Percentiles rank a stretch among this genome's conserved stretches.
phyloP scores from a whole-genome alignment of 1,140 invertebrate genomes.

The Elysia chlorotica region DNA sequence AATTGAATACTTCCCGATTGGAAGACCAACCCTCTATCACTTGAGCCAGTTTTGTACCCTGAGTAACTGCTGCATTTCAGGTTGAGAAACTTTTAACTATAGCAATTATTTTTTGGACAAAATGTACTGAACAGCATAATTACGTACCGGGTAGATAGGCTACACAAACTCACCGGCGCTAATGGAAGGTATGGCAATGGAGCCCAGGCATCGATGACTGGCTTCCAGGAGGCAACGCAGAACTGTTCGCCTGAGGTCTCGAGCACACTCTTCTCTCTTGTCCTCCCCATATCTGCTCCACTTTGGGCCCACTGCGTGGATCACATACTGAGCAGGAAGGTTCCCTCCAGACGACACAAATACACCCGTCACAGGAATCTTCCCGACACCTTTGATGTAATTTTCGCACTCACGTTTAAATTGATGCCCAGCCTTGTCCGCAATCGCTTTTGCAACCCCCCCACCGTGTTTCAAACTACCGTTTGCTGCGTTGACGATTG shows the following conservation, averaged over 20 bases:
- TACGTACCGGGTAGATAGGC: background rate
- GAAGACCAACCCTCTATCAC: background rate
- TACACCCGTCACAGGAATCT: constrained; percentile 27
- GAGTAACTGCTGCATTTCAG: background rate
- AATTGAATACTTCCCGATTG: background rate
- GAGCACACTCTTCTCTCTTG: constrained; percentile 25
- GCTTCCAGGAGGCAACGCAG: constrained; percentile 30
- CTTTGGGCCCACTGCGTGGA: constrained; percentile 41
- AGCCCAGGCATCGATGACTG: constrained; percentile 8
- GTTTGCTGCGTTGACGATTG: constrained; percentile 91
- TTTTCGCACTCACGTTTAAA: constrained; percentile 31
- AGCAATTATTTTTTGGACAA: background rate
- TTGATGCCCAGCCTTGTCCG: constrained; percentile 29
- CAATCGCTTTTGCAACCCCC: constrained; percentile 84
- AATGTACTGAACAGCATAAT: background rate
- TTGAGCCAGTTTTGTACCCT: background rate
- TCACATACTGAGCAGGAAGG: constrained; percentile 33
- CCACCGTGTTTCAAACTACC: constrained; percentile 75
- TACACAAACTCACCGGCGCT: constrained; percentile 32
- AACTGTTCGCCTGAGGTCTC: constrained; percentile 30
- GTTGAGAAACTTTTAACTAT: background rate
- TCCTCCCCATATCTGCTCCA: constrained; percentile 20
- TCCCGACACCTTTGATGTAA: constrained; percentile 28
- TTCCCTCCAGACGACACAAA: constrained; percentile 33
- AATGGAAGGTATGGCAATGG: constrained; percentile 37